Percentiles rank a stretch among this genome's conserved stretches.
These are phyloP conservation scores for Rhodeus uyekii DNA, from an alignment of 2,797 vertebrate species.

Conservation along the genomic window DNA sequence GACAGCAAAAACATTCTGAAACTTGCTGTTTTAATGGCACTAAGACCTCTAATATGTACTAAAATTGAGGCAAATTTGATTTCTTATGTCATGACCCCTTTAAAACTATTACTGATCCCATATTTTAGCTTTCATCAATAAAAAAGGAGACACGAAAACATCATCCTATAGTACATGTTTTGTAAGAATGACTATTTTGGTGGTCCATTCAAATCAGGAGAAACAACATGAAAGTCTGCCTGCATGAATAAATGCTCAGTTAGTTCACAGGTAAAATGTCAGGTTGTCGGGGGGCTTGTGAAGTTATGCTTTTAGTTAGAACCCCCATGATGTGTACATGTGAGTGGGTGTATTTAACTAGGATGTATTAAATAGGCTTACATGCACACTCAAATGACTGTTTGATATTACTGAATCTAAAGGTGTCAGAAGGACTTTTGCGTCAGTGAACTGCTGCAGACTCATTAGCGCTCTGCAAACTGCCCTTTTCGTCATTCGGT, in stretches of 20 bases:
- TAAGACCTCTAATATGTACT: background rate
- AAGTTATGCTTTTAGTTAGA: background rate
- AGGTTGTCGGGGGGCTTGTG: background rate
- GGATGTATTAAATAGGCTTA: background rate
- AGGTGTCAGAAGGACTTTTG: background rate
- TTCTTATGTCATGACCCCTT: background rate
- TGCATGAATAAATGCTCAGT: background rate
- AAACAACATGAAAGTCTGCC: background rate
- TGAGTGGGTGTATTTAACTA: background rate
- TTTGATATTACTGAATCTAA: background rate
- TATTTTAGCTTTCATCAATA: background rate
- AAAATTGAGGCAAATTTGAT: background rate
- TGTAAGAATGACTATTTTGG: no score
- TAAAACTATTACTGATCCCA: background rate
- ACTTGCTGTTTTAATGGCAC: background rate
- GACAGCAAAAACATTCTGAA: no score
- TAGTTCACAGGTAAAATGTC: background rate
- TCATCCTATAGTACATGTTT: background rate
- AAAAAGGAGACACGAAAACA: background rate
- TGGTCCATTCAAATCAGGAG: background rate
- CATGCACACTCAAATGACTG: background rate
- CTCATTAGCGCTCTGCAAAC: conserved; percentile 57
- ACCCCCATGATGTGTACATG: background rate
- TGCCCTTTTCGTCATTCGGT: conserved; percentile 23
- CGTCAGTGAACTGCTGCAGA: background rate